Evolutionary conservation across 1,140 invertebrate genomes (phyloP).

Genomic region (Drosophila ananassae): DNA sequence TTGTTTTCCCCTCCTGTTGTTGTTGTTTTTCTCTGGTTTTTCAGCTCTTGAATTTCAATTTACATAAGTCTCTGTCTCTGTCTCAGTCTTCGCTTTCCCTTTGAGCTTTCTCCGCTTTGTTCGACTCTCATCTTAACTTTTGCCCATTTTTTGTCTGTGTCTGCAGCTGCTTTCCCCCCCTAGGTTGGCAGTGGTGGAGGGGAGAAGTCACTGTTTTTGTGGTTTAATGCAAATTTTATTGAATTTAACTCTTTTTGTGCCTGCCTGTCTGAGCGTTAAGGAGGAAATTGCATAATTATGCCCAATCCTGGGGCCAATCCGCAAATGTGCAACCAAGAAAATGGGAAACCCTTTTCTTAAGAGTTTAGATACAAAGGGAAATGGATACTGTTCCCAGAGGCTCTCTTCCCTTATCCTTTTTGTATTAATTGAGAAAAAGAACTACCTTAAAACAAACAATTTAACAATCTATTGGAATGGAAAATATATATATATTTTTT

Average conservation of each 20-base stretch:
- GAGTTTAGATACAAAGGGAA: not conserved
- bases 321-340: constrained; percentile 56
- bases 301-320: constrained; percentile 69
- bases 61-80: constrained; percentile 68
- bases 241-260: constrained; percentile 79
- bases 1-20: constrained; percentile 1
- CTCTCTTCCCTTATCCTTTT: not conserved
- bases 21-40: constrained; percentile 66
- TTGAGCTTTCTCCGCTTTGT: constrained; percentile 42
- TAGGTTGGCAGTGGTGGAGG: not conserved
- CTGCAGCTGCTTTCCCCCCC: constrained; percentile 10
- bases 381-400: constrained; percentile 22
- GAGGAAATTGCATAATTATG: constrained; percentile 79
- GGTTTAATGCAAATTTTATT: constrained; percentile 83
- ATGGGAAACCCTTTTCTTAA: not conserved
- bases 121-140: constrained; percentile 73
- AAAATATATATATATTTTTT: constrained; percentile 3
- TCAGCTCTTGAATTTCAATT: constrained; percentile 78
- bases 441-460: not conserved
- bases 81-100: constrained; percentile 18
- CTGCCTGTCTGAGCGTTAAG: constrained; percentile 66
- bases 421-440: constrained; percentile 9
- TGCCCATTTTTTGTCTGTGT: constrained; percentile 26
- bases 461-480: not conserved
- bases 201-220: constrained; percentile 69